A percentile compares a stretch with the other conserved stretches of the same genome.
Evolutionary conservation across 2,888 invertebrate species (phyloP).

Genomic region (Ganaspis brasiliensis): DNA sequence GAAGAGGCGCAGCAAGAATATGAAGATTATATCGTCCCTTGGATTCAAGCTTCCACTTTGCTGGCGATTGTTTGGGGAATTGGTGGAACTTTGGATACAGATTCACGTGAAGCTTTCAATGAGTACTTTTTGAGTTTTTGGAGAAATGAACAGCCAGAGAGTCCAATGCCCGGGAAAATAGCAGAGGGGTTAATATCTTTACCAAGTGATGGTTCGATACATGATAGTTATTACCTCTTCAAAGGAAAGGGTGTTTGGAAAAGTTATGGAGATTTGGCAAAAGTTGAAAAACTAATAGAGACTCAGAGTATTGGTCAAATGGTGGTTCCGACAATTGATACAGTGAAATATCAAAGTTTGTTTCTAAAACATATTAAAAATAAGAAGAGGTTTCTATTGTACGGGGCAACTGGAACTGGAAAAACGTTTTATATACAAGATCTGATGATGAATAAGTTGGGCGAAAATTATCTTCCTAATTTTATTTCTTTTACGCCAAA

Average conservation of each 20-base stretch:
- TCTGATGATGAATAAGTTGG: conserved; percentile 86
- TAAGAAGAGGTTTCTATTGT: conserved; percentile 86
- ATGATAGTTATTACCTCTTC: conserved; percentile 91
- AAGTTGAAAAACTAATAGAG: conserved; percentile 84
- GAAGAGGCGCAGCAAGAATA: conserved; percentile 86
- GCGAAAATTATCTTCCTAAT: conserved; percentile 87
- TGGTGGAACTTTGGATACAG: conserved; percentile 89
- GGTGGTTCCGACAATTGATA: conserved; percentile 93
- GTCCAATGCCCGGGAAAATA: conserved; percentile 83
- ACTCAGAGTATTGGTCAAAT: conserved; percentile 86
- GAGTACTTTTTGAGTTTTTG: conserved; percentile 83
- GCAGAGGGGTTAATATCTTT: conserved; percentile 88
- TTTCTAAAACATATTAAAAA: conserved; percentile 89
- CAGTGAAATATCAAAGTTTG: conserved; percentile 89
- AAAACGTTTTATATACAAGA: conserved; percentile 92
- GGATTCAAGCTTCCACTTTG: conserved; percentile 90
- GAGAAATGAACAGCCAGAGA: conserved; percentile 80
- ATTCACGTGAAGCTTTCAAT: conserved; percentile 87
- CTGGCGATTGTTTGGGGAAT: conserved; percentile 92
- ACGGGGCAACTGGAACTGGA: conserved; percentile 93
- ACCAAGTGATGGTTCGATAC: conserved; percentile 89
- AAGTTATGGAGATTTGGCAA: conserved; percentile 90
- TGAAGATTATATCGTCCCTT: conserved; percentile 85
- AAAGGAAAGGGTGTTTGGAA: conserved; percentile 94
- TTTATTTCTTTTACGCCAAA: conserved; percentile 93